A percentile compares a stretch with the other conserved stretches of the same genome.
These are phyloP conservation scores for Phocoena phocoena DNA, from an alignment of 2,113 vertebrate genomes.

Conservation along the genomic window DNA sequence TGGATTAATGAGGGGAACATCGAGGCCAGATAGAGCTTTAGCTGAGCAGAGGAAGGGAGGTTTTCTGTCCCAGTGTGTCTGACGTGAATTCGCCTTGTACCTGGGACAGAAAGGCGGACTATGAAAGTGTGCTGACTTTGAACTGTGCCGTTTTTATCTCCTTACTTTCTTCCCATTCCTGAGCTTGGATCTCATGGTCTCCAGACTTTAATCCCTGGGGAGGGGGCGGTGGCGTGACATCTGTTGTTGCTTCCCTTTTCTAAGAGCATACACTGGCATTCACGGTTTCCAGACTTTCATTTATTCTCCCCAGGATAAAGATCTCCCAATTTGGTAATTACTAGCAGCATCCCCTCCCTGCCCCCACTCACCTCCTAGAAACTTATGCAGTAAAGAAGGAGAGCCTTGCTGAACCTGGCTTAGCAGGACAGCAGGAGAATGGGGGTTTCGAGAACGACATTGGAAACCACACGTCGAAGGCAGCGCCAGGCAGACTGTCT, in stretches of 20 bases:
- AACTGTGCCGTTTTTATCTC: neutral
- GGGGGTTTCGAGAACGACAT: neutral
- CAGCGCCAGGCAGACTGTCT: conserved; percentile 7
- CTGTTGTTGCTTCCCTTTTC: neutral
- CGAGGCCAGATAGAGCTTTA: fast-evolving
- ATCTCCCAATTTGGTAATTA: neutral
- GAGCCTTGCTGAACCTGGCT: neutral
- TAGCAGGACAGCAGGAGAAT: neutral
- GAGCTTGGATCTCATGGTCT: neutral
- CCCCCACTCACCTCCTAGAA: neutral
- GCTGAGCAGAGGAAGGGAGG: neutral
- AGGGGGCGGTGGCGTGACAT: fast-evolving
- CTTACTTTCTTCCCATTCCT: neutral
- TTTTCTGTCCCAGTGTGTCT: neutral
- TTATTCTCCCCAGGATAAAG: neutral
- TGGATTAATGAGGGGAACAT: too few relatives aligned
- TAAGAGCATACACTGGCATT: neutral
- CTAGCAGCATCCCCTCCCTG: neutral
- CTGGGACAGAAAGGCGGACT: neutral
- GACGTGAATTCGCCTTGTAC: neutral
- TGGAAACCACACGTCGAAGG: neutral
- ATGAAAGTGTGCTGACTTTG: neutral
- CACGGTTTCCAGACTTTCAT: neutral
- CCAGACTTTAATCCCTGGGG: neutral
- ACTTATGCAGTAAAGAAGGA: neutral